A percentile compares a stretch with the other conserved stretches of the same genome.
Evolutionary conservation across 2,113 vertebrate genomes (phyloP).

Genomic region (Campylorhamphus procurvoides): DNA sequence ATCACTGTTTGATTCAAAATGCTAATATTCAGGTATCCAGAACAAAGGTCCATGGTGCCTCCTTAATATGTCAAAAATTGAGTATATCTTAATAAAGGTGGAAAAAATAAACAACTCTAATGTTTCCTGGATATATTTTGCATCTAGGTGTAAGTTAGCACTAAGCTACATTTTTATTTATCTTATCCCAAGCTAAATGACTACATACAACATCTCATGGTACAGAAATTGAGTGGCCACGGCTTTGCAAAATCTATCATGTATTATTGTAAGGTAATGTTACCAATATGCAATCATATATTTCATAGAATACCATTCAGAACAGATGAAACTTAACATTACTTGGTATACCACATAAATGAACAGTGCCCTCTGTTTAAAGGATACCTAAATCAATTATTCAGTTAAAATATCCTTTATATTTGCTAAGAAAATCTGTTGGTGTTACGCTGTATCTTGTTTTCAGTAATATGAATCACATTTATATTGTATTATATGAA

Average conservation of each 20-base stretch:
- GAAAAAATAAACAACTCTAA: neutral
- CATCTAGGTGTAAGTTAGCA: neutral
- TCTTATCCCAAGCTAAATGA: neutral
- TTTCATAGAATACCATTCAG: neutral
- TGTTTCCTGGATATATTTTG: neutral
- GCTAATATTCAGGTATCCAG: neutral
- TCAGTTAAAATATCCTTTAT: neutral
- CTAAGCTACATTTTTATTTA: neutral
- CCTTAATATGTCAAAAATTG: neutral
- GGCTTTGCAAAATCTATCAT: neutral
- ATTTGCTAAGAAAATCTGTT: neutral
- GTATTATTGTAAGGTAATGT: neutral
- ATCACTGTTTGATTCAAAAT: neutral
- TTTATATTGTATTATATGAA: neutral
- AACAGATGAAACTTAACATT: neutral
- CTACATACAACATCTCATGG: too few relatives aligned
- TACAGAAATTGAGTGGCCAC: neutral
- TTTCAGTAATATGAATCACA: neutral
- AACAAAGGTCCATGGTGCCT: neutral
- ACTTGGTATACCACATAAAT: neutral
- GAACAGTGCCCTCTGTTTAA: neutral
- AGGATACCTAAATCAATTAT: neutral
- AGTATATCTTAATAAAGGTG: neutral
- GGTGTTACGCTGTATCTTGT: neutral
- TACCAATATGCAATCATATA: neutral